A percentile compares a stretch with the other conserved stretches of the same genome.
Evolutionary conservation across 2,888 invertebrate species (phyloP).

Genomic region (Ferdinandea cuprea): DNA sequence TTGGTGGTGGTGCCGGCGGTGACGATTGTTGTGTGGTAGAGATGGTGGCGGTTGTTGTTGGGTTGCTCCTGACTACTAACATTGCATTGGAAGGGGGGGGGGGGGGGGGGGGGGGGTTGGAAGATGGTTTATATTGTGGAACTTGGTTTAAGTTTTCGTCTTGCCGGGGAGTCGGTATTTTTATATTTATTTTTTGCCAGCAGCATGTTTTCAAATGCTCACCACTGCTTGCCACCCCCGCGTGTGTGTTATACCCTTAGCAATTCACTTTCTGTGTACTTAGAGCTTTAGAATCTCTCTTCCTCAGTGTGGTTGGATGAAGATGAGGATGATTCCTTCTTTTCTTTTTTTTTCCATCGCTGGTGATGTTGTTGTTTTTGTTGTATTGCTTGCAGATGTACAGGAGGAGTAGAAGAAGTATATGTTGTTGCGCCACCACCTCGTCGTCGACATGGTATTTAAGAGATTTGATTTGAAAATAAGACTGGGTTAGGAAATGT

Average conservation of each 20-base stretch:
- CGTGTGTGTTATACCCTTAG: slow-evolving; percentile 52
- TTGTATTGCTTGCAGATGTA: slow-evolving; percentile 43
- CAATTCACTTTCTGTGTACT: slow-evolving; percentile 66
- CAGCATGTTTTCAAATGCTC: slow-evolving; percentile 50
- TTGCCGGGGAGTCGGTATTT: slow-evolving; percentile 25
- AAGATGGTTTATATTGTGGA: slow-evolving; percentile 53
- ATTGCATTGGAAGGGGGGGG: too few relatives aligned
- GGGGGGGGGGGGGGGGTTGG: background rate
- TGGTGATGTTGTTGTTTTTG: slow-evolving; percentile 22
- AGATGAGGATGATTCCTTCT: too few relatives aligned
- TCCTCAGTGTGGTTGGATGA: slow-evolving; percentile 6
- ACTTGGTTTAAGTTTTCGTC: slow-evolving; percentile 68
- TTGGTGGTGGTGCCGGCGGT: slow-evolving; percentile 15
- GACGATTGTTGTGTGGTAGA: slow-evolving; percentile 27
- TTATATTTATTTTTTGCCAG: slow-evolving; percentile 4
- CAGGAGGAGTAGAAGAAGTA: slow-evolving; percentile 17
- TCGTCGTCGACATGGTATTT: slow-evolving; percentile 54
- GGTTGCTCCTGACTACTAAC: background rate
- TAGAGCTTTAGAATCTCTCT: slow-evolving; percentile 42
- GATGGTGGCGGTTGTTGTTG: slow-evolving; percentile 4
- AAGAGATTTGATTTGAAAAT: slow-evolving; percentile 67
- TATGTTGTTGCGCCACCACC: slow-evolving; percentile 63
- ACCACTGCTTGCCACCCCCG: slow-evolving; percentile 25
- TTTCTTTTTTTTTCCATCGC: slow-evolving; percentile 1
- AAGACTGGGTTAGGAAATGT: slow-evolving; percentile 1